Base-by-base conservation (phyloP, 2,797 vertebrate genomes). In the Pipistrellus pygmaeus region DNA sequence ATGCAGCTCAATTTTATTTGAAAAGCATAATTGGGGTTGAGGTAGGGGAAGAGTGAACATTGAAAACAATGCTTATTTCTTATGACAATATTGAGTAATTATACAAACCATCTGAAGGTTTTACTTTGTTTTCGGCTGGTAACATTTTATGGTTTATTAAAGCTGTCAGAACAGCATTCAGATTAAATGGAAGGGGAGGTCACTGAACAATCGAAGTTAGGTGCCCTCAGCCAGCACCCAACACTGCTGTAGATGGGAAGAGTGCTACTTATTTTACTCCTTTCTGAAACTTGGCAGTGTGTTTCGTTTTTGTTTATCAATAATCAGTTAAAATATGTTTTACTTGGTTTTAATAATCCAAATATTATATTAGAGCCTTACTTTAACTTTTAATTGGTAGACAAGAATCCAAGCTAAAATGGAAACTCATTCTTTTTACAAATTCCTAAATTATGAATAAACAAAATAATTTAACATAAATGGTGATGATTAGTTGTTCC, bases 131-230 rank as follows among this genome's bases (percentile, higher is more conserved):
- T 97, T 96, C 91, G 91, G 71, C 86, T 84, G 88, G 30, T 92
- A 91, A 87, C 88, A 72, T 93, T 92, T 82, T 95, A 69, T 68
- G 88, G 89, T 95, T 97, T 72, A 94, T 97, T 98, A 97, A 97
- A 97, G 4, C 84, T 97, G 97, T 97, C 94, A 97, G 97, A 97
- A 93, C 10, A 85, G 32, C 85, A 71, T 90, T 97, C 76, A 82
- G 12, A 57, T 94, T 95, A 93, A 82, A 57, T 66, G 9, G 44
- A 85, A 2, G 72, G 21, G 85, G 68, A 93, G 46, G 76, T 92
- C 93, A 93, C 46, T 35, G 66, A 77, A 55, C 93, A 93, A 57
- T 84, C 6, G 48, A 86, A 44, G 57, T n/a, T 38, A 68, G 85
- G 89, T 32, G 64, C 93, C 88, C 23, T 90, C 80, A 96, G 41